Evolutionary conservation across 2,888 invertebrate species (phyloP), one percentile per base, ranked within the genome.

Genomic region (Acanthoscelides obtectus): DNA sequence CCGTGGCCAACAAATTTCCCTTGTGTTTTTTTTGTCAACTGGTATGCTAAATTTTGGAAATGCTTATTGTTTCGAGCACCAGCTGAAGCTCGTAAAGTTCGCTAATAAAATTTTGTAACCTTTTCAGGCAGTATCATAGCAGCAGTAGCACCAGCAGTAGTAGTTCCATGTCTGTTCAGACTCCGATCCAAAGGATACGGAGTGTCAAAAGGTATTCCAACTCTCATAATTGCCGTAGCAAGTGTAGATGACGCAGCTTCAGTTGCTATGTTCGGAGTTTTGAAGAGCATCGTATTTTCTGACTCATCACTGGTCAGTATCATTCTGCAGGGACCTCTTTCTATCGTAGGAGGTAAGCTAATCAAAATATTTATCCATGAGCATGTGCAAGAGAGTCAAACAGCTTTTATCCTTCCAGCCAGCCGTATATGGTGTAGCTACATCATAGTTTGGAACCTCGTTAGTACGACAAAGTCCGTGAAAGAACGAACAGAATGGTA

Each of bases 71-170:
- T n/a, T n/a, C n/a, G n/a, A n/a, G n/a, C n/a, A n/a, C n/a, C n/a
- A n/a, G n/a, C n/a, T n/a, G n/a, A n/a, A n/a, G n/a, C n/a, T n/a
- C n/a, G n/a, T n/a, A n/a, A n/a, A n/a, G n/a, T n/a, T n/a, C n/a
- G n/a, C n/a, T n/a, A n/a, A n/a, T n/a, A n/a, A n/a, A n/a, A n/a
- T n/a, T n/a, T n/a, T n/a, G 17, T 45, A 45, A 45, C 20, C 0
- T 22, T 71, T 71, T 22, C 64, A 76, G 97, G 96, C 12, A 90
- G 94, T 64, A 91, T 96, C 73, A 87, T 97, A 73, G 95, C 96
- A 0, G 98, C 98, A 0, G 98, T 99, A 0, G 96, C 97, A 0
- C 98, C 98, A 0, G 98, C 98, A 2, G 98, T 99, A n/a, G 94
- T 98, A 12, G 98, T 99, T 20, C 97, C 98, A 0, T 95, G 96